Base-by-base conservation (phyloP, 1,140 invertebrate genomes). In the Helicoverpa zea region DNA sequence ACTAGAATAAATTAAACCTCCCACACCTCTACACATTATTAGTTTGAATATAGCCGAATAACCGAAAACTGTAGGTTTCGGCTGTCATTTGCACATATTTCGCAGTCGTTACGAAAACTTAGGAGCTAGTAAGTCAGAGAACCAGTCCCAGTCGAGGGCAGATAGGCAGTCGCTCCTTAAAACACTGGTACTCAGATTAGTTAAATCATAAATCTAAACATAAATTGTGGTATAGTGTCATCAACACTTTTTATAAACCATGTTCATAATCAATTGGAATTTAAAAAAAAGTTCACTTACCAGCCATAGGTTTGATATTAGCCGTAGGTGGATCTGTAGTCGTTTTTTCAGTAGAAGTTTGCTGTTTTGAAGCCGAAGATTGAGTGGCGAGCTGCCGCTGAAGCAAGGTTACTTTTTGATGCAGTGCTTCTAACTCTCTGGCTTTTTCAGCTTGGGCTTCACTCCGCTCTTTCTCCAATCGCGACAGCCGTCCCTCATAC, bases 301-400 rank as follows among this genome's bases (percentile, higher is more conserved):
- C 98, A 13, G 98, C 97, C 97, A 99, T 98, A 0, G 98, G 98
- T 91, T 98, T 98, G 47, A 99, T 99, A 91, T 99, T 99, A 12
- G 98, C 98, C 0, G 98, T 98, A 9, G 98, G 97, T 58, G 98
- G 97, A 86, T 98, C 98, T 0, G 96, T 96, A 0, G 96, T 96
- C 23, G 96, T 96, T 88, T 98, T 97, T 83, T 98, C 97, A 74
- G 75, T 96, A 95, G 49, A 96, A 94, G 90, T 96, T 96, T 83
- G 97, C 96, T 81, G 97, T 89, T 97, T 97, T 2, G 96, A 96
- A n/a, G 96, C 96, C 14, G 94, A 92, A 83, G 97, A 96, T 85
- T 97, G 96, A 61, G 94, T 96, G 12, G 97, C 97, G 59, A 98
- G 88, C 90, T 98, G 98, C 63, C 98, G 96, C 86, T 98, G 98